Base-by-base conservation (phyloP, 2,888 invertebrate genomes). In the Boloria selene region DNA sequence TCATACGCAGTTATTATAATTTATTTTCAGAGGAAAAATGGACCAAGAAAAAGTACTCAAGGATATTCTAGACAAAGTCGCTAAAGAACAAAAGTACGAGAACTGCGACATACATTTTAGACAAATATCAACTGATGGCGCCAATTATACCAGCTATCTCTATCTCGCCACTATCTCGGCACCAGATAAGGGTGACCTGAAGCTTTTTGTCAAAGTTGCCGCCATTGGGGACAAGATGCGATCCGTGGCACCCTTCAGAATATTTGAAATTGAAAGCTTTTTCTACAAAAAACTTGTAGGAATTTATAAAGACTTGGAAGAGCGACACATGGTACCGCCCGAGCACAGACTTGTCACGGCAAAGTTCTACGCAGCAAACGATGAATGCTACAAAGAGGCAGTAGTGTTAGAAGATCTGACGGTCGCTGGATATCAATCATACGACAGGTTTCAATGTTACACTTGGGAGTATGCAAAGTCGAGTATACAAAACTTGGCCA, bases 81-180 rank as follows among this genome's bases (percentile, higher is more conserved):
- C 81, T 1, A 60, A 44, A 31, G 75, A 80, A 52, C 73, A 77
- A 13, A 67, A 75, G 1, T 80, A 77, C 65, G 61, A 75, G 16
- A 64, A 79, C 17, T 69, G 71, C 51, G 59, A 74, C 16, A 61
- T 82, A 6, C 65, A 72, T 44, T 44, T 82, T 1, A 75, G 73
- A 13, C 72, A 78, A 5, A 72, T 79, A 14, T 75, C 75, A 13
- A 80, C 74, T 4, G 81, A 73, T 1, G 86, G 86, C 1, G 84
- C 80, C 0, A 85, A 84, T 68, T 85, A 79, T 70, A 79, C 81
- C 1, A 81, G 84, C 4, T 70, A 69, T 13, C 66, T 85, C 0
- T 79, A 73, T 61, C 67, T 72, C n/a, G 77, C 74, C 4, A 77
- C 70, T 13, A 64, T 85, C 50, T 71, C 73, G 4, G 74, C 73